A percentile compares a stretch with the other conserved stretches of the same genome.
Conservation (phyloP, 1,140 invertebrate species). For the honey bee (Apis mellifera) region Amel_HAv3.1 CM009946.2:6730001-6730500, state of each 20-base stretch:
- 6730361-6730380: constrained; percentile 13
- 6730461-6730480: constrained; percentile 6
- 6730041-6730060: constrained; percentile 19
- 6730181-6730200: not conserved
- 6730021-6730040: constrained; percentile 48
- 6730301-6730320: not conserved
- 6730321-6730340: constrained; percentile 23
- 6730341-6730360: constrained; percentile 34
- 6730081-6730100: not conserved
- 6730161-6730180: no score
- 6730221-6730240: not conserved
- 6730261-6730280: not conserved
- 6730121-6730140: no score
- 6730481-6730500: constrained; percentile 27
- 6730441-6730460: constrained; percentile 44
- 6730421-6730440: constrained; percentile 46
- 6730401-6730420: constrained; percentile 53
- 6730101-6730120: not conserved
- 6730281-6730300: not conserved
- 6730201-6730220: not conserved
- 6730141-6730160: no score
- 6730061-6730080: constrained; percentile 22
- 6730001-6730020: constrained; percentile 66
- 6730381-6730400: constrained; percentile 35
- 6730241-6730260: not conserved